These are phyloP conservation scores for Caenorhabditis drosophilae DNA, from an alignment of 2,888 invertebrate genomes.

Conservation along the genomic window DNA sequence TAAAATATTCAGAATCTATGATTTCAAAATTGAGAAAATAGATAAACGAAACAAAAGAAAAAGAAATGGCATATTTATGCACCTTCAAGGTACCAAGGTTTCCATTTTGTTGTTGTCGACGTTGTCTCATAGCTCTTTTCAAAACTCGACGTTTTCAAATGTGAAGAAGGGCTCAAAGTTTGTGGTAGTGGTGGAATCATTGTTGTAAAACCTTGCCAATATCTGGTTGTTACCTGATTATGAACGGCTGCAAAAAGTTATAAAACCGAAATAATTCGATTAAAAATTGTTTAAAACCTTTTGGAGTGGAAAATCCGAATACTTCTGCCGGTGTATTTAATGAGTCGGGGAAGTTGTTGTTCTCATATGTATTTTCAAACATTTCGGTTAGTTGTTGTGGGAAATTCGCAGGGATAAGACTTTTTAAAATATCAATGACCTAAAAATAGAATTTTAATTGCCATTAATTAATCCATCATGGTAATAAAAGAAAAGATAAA, in stretches of 20 bases:
- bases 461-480: neutral
- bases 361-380: conserved; percentile 41
- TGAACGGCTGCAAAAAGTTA: too few species aligned
- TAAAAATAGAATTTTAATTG: conserved; percentile 4
- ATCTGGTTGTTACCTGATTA: too few species aligned
- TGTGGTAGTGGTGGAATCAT: conserved; percentile 19
- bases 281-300: too few species aligned
- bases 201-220: too few species aligned
- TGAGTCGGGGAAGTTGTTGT: conserved; percentile 14
- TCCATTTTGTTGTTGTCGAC: conserved; percentile 38
- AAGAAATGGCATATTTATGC: conserved; percentile 5
- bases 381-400: conserved; percentile 38
- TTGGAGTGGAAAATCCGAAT: conserved; percentile 1
- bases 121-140: neutral
- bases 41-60: neutral
- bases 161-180: neutral
- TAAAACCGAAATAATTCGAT: too few species aligned
- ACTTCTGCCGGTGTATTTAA: conserved; percentile 6
- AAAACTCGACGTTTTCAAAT: conserved; percentile 8
- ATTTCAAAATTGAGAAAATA: neutral
- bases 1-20: too few species aligned
- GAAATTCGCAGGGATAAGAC: conserved; percentile 40
- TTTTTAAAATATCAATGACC: conserved; percentile 45
- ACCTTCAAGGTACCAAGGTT: conserved; percentile 50
- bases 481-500: neutral